Conservation (phyloP, 30 jellyfish, hydroid and myxozoan genomes). For the Aurelia sp. region DNA sequence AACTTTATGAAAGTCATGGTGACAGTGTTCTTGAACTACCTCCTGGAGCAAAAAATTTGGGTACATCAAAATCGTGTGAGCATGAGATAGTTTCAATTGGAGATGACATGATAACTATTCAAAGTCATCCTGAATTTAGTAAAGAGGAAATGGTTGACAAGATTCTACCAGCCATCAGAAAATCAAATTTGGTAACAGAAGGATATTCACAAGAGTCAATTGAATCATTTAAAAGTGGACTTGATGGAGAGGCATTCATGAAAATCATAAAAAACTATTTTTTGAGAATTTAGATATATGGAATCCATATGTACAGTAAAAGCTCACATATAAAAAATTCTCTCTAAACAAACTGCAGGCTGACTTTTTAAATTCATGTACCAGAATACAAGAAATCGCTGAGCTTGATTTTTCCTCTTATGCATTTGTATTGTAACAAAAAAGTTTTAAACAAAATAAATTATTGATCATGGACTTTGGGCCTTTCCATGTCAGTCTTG, state of each 20-base stretch:
- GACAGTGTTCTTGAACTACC: slow-evolving; percentile 67
- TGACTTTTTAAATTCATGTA: no score
- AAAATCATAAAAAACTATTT: slow-evolving; percentile 32
- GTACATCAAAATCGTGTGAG: slow-evolving; percentile 60
- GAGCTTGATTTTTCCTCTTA: no score
- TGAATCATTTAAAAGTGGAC: slow-evolving; percentile 18
- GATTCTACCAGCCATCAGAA: slow-evolving; percentile 56
- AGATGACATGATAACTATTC: slow-evolving; percentile 59
- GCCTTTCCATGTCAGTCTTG: no score
- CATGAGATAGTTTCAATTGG: slow-evolving; percentile 73
- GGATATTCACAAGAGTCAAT: slow-evolving; percentile 38
- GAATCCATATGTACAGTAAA: no score
- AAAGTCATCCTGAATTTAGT: slow-evolving; percentile 84
- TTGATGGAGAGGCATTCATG: slow-evolving; percentile 29
- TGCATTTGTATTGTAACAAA: no score
- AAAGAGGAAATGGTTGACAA: slow-evolving; percentile 42
- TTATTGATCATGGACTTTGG: no score
- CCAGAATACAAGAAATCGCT: no score
- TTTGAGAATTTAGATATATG: no score
- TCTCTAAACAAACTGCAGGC: no score
- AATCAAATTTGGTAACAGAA: slow-evolving; percentile 19
- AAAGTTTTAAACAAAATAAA: no score
- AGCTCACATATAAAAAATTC: no score
- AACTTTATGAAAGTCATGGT: slow-evolving; percentile 78
- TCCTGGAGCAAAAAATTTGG: slow-evolving; percentile 51